Conservation (phyloP, 2,888 invertebrate genomes). For the Steinernema carpocapsae region DNA sequence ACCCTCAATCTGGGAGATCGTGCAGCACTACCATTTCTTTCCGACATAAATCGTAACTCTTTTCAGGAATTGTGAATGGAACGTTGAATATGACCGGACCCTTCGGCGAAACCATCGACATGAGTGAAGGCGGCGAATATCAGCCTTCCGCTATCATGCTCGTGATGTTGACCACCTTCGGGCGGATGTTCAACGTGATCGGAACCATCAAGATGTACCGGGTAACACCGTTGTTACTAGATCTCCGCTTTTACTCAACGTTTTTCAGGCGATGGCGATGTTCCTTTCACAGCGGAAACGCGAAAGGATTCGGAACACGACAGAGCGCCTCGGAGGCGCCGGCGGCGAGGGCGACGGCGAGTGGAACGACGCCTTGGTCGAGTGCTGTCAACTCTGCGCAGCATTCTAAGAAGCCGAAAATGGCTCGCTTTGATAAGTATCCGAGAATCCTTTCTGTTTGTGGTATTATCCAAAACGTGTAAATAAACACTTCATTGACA, state of each 20-base stretch:
- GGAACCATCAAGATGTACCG: conserved; percentile 44
- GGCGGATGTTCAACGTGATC: conserved; percentile 43
- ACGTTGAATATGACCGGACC: background rate
- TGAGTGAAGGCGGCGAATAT: background rate
- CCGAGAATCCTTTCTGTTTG: too few species aligned
- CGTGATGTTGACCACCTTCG: conserved; percentile 41
- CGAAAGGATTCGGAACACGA: conserved; percentile 36
- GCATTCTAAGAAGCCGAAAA: background rate
- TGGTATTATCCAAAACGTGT: too few species aligned
- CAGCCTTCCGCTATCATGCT: conserved; percentile 39
- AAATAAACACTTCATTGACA: too few species aligned
- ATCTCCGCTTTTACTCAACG: background rate
- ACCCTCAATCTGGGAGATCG: background rate
- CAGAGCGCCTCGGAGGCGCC: conserved; percentile 37
- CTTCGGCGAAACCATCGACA: background rate
- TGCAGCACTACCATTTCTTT: too few species aligned
- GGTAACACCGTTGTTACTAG: background rate
- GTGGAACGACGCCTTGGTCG: conserved; percentile 43
- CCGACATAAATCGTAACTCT: background rate
- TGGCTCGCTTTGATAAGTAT: too few species aligned
- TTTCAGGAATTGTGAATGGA: conserved; percentile 6
- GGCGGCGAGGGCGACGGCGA: conserved; percentile 42
- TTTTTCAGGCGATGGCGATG: conserved; percentile 38
- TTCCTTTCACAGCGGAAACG: conserved; percentile 37
- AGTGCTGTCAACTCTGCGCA: conserved; percentile 42